phyloP scores from a whole-genome alignment of 2,113 vertebrate species.

The Cheilinus undulatus region DNA sequence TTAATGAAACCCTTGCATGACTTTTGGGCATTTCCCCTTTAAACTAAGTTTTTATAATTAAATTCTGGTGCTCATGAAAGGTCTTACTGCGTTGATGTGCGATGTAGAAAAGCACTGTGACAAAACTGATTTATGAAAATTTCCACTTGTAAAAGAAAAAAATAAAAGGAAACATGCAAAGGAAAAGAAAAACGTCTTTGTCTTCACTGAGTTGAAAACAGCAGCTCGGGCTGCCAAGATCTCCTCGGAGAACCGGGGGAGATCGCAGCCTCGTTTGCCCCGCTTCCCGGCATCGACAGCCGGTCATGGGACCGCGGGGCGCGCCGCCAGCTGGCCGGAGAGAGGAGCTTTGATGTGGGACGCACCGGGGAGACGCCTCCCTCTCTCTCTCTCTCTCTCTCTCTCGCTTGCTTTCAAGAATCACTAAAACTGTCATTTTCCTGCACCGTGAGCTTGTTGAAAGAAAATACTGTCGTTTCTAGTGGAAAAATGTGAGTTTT shows the following conservation, averaged over 20 bases:
- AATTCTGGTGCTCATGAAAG: neutral
- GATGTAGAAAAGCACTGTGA: constrained; percentile 1
- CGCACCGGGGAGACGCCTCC: constrained; percentile 48
- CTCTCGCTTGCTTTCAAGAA: constrained; percentile 5
- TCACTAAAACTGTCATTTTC: constrained; percentile 26
- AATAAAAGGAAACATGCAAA: neutral
- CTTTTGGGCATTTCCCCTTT: neutral
- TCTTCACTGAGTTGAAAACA: constrained; percentile 38
- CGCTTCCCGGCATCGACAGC: constrained; percentile 49
- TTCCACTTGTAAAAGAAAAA: constrained; percentile 10
- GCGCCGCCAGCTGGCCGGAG: constrained; percentile 64
- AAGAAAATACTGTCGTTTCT: neutral
- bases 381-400: neutral
- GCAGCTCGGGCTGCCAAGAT: constrained; percentile 43
- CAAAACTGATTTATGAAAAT: constrained; percentile 7
- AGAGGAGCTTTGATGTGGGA: constrained; percentile 61
- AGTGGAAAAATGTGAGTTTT: constrained; percentile 3
- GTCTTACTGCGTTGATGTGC: neutral
- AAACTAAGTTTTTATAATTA: neutral
- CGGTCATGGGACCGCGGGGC: constrained; percentile 67
- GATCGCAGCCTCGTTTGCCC: constrained; percentile 35
- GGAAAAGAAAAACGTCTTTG: neutral
- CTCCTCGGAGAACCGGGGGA: constrained; percentile 32
- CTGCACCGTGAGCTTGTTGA: constrained; percentile 28
- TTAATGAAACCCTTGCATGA: neutral